Evolutionary conservation across 2,113 vertebrate species (phyloP).

Genomic region (Calonectris borealis): DNA sequence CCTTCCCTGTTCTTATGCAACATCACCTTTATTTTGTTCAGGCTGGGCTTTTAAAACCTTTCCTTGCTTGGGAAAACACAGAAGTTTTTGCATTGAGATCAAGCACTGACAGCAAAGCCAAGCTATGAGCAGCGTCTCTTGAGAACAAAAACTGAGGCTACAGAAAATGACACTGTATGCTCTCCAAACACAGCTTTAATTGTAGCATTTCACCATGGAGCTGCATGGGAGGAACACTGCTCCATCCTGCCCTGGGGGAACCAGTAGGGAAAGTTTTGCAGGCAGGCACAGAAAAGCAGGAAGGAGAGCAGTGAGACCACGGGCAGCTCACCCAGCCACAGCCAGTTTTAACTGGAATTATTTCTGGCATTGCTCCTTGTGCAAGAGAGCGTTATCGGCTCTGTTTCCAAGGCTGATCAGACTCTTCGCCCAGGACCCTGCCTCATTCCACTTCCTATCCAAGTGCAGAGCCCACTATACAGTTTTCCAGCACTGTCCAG

Average conservation of each 20-base stretch:
- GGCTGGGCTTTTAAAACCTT: background rate
- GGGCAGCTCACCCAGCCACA: background rate
- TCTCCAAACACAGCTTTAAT: background rate
- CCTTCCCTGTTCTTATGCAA: background rate
- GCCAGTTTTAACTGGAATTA: background rate
- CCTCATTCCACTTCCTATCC: background rate
- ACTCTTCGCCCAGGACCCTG: background rate
- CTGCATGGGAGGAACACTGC: background rate
- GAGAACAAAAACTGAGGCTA: background rate
- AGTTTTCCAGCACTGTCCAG: background rate
- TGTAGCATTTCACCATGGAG: background rate
- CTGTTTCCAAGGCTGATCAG: background rate
- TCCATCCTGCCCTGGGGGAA: background rate
- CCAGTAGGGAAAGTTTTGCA: background rate
- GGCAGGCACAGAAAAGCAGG: background rate
- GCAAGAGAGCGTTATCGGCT: rapidly evolving
- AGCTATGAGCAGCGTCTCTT: background rate
- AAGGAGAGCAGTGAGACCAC: background rate
- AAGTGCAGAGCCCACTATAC: background rate
- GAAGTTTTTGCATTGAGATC: background rate
- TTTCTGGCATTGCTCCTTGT: background rate
- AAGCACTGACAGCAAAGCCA: background rate
- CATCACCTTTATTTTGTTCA: background rate
- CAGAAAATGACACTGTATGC: background rate
- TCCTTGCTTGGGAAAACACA: background rate